These are phyloP conservation scores for Holacanthella duospinosa DNA, from an alignment of 2,888 invertebrate species.

Conservation along the genomic window DNA sequence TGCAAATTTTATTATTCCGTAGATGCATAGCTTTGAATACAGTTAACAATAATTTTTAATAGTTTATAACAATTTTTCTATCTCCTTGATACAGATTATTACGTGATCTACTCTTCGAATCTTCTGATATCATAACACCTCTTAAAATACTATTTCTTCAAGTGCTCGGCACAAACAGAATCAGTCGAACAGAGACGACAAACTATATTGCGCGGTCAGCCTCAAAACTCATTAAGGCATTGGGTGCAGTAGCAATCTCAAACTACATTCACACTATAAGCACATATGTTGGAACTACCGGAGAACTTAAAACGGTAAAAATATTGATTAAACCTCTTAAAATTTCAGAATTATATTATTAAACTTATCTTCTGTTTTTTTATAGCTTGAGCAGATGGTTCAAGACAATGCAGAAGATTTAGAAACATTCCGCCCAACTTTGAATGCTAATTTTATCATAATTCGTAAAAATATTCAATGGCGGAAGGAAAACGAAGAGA, in stretches of 20 bases:
- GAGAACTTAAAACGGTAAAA: neutral
- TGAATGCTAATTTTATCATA: neutral
- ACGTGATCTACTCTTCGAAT: too few relatives aligned
- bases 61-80: too few relatives aligned
- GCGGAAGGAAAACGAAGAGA: neutral
- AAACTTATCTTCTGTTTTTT: neutral
- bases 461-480: neutral
- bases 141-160: neutral
- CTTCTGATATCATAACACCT: neutral
- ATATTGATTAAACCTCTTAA: too few relatives aligned
- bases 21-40: too few relatives aligned
- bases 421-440: neutral
- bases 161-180: neutral
- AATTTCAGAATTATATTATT: too few relatives aligned
- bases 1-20: neutral
- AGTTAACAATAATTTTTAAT: too few relatives aligned
- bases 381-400: neutral
- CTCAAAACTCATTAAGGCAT: neutral
- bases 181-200: neutral
- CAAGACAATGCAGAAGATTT: neutral
- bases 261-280: neutral
- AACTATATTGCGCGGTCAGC: neutral
- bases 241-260: neutral
- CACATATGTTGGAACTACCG: neutral
- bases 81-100: too few relatives aligned